Base-by-base conservation (phyloP, 2,113 vertebrate species). In the Myrmecophaga tridactyla region DNA sequence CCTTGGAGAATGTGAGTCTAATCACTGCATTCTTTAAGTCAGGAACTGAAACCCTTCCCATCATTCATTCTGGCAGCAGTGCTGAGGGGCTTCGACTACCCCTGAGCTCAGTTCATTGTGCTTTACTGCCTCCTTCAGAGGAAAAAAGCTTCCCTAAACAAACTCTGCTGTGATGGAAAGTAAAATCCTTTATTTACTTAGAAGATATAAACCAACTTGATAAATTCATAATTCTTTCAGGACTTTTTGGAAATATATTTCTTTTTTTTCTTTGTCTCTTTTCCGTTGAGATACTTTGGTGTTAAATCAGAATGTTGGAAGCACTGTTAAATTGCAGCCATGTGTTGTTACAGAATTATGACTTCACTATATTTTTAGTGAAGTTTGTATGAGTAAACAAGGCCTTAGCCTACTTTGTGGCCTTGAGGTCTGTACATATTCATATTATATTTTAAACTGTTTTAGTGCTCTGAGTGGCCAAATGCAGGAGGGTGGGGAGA, bases 391-490 rank as follows among this genome's bases (percentile, higher is more conserved):
- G 46, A 83, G 34, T 86, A 51, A 95, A 92, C 39, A 89, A 97
- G 86, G 77, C 90, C 88, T 82, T 85, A 73, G 31, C n/a, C 93
- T 88, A 75, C 62, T 46, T 93, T 94, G 69, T 94, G 90, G 75
- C 75, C 75, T 80, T 1, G 0, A 90, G 6, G 15, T 85, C 31
- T 90, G 5, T 72, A 94, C 3, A 39, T 85, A 29, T 29, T 80
- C 56, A 20, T 82, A 43, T 67, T 96, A 27, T 53, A 94, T 95
- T 96, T 89, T 76, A 89, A 94, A 84, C 92, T 92, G 77, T 81
- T 70, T 41, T 92, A 93, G 90, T 96, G 56, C 62, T 81, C 86
- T 97, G 88, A 93, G 78, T 96, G 70, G 81, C 88, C 91, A 48
- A 96, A 93, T 85, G 0, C 0, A 34, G 60, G 0, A 80, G 88